These are phyloP conservation scores for Cydia strobilella DNA, from an alignment of 1,140 invertebrate genomes.

Conservation along the genomic window DNA sequence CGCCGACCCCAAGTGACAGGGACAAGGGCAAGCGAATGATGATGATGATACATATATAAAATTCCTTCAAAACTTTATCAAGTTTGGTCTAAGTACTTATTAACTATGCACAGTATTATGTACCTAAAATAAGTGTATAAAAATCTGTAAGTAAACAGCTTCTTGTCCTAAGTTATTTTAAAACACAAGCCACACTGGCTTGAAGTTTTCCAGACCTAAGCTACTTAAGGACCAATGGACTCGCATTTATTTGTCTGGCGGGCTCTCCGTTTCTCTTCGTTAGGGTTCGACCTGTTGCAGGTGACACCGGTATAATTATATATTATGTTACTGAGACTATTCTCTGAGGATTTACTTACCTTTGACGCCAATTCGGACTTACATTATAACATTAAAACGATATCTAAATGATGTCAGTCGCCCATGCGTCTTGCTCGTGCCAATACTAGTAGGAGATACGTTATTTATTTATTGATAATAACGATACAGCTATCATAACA, in stretches of 20 bases:
- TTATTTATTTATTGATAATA: no score
- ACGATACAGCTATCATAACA: no score
- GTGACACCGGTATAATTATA: constrained; percentile 6
- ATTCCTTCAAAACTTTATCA: background rate
- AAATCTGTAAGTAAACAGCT: background rate
- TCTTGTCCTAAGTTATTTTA: constrained; percentile 1
- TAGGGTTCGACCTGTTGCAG: constrained; percentile 5
- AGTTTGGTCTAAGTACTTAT: background rate
- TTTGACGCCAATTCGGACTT: background rate
- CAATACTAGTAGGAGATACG: no score
- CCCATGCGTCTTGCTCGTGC: no score
- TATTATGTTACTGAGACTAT: constrained; percentile 7
- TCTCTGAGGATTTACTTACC: constrained; percentile 9
- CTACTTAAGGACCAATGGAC: constrained; percentile 7
- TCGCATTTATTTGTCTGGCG: constrained; percentile 18
- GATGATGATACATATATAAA: no score
- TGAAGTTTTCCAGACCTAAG: constrained; percentile 16
- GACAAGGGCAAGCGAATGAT: no score
- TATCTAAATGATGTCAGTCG: background rate
- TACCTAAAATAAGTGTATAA: no score
- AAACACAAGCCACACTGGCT: background rate
- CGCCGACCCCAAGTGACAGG: no score
- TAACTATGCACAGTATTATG: no score
- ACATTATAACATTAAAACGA: background rate
- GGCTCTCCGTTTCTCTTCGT: constrained; percentile 6